A percentile compares a stretch with the other conserved stretches of the same genome.
These are phyloP conservation scores for Heterodera filipjevi DNA, from an alignment of 2,888 invertebrate genomes.

Conservation along the genomic window DNA sequence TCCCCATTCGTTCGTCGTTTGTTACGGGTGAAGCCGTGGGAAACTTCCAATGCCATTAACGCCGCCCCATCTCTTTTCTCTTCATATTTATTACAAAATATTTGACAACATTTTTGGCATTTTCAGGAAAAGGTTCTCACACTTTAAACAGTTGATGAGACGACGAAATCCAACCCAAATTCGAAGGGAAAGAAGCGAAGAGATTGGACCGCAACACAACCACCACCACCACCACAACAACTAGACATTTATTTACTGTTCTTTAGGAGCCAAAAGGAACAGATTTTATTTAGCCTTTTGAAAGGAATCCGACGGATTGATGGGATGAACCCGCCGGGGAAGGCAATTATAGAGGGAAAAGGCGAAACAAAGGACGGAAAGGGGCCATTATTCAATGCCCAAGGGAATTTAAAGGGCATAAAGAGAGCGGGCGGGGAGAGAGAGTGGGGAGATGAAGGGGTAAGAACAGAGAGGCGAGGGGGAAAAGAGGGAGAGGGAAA, in stretches of 20 bases:
- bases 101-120: not conserved
- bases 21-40: slow-evolving; percentile 5
- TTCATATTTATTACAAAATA: not conserved
- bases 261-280: not conserved
- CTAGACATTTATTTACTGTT: no score
- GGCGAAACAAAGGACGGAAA: not conserved
- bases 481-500: not conserved
- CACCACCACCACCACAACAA: not conserved
- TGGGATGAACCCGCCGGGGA: not conserved
- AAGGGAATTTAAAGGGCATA: not conserved
- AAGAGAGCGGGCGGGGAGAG: not conserved
- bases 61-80: not conserved
- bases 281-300: not conserved
- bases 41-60: slow-evolving; percentile 6
- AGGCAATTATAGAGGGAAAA: not conserved
- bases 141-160: not conserved
- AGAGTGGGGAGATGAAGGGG: not conserved
- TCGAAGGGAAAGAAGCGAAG: not conserved
- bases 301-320: not conserved
- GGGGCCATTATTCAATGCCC: slow-evolving; percentile 6
- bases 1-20: not conserved
- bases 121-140: not conserved
- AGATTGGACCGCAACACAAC: not conserved
- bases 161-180: not conserved
- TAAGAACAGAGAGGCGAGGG: not conserved